Conservation (phyloP, 2,113 vertebrate genomes). For the Brienomyrus longianalis region DNA sequence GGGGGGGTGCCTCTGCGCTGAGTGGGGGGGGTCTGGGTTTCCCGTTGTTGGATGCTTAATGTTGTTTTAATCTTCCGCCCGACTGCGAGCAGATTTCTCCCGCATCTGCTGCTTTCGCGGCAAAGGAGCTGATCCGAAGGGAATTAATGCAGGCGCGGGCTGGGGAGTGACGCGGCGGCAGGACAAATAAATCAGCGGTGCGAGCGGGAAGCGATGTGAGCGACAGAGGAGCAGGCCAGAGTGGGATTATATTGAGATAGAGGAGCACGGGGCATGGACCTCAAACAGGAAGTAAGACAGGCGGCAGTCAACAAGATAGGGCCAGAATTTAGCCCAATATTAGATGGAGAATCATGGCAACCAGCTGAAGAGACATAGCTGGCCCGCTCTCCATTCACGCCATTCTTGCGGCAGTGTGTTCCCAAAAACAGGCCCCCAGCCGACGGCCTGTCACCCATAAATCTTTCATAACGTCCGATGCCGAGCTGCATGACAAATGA, state of each 20-base stretch:
- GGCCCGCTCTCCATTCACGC: not conserved
- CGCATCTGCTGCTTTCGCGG: slow-evolving; percentile 43
- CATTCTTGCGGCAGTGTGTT: too few relatives aligned
- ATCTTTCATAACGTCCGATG: not conserved
- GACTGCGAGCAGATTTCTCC: slow-evolving; percentile 39
- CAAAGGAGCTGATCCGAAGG: not conserved
- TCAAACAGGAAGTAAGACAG: not conserved
- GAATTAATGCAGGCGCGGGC: not conserved
- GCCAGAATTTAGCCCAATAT: not conserved
- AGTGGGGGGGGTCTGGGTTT: slow-evolving; percentile 36
- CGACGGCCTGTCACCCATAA: not conserved
- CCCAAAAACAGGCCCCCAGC: not conserved
- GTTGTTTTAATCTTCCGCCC: slow-evolving; percentile 46
- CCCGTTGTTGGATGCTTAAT: slow-evolving; percentile 35
- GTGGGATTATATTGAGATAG: slow-evolving; percentile 20
- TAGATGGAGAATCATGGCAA: slow-evolving; percentile 31
- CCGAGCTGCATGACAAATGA: not conserved
- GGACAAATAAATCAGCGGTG: not conserved
- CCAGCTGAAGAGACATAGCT: not conserved
- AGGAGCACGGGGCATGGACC: not conserved
- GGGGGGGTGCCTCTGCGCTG: slow-evolving; percentile 24
- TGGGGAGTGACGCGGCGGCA: not conserved
- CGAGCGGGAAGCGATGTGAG: not conserved
- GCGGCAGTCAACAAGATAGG: not conserved
- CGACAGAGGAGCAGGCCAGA: slow-evolving; percentile 26